Evolutionary conservation across 2,797 vertebrate genomes (phyloP).

Genomic region (Hypotaenidia okinawae): DNA sequence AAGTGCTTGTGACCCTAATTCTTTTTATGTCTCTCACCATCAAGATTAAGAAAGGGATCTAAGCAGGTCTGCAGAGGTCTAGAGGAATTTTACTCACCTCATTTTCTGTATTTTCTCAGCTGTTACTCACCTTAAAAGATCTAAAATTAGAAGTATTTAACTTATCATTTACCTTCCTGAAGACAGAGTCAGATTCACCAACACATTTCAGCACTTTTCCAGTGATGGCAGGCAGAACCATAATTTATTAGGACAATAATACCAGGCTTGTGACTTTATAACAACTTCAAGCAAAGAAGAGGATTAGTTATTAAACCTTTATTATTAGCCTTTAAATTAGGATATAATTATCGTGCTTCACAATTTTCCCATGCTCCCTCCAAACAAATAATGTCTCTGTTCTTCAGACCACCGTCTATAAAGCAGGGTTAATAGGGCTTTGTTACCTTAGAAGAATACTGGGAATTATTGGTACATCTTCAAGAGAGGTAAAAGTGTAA

Average conservation of each 20-base stretch:
- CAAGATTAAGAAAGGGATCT: neutral
- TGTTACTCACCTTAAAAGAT: neutral
- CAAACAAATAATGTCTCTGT: neutral
- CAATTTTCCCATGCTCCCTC: neutral
- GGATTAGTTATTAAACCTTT: neutral
- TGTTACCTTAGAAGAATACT: neutral
- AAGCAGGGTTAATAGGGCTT: neutral
- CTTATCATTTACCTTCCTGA: neutral
- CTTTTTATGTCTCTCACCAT: neutral
- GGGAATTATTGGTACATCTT: neutral
- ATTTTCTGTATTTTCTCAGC: neutral
- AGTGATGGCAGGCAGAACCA: neutral
- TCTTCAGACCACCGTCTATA: neutral
- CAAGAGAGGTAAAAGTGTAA: neutral
- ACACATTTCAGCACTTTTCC: neutral
- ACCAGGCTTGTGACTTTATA: neutral
- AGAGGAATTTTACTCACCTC: neutral
- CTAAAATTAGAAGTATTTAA: neutral
- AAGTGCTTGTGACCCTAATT: neutral
- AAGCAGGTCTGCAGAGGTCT: neutral
- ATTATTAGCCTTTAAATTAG: neutral
- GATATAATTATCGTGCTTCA: rapidly evolving
- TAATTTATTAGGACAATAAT: neutral
- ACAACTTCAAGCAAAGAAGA: neutral
- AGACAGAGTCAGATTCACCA: neutral